phyloP scores from a whole-genome alignment of 1,140 invertebrate genomes.

The Geopemphigus sp. region DNA sequence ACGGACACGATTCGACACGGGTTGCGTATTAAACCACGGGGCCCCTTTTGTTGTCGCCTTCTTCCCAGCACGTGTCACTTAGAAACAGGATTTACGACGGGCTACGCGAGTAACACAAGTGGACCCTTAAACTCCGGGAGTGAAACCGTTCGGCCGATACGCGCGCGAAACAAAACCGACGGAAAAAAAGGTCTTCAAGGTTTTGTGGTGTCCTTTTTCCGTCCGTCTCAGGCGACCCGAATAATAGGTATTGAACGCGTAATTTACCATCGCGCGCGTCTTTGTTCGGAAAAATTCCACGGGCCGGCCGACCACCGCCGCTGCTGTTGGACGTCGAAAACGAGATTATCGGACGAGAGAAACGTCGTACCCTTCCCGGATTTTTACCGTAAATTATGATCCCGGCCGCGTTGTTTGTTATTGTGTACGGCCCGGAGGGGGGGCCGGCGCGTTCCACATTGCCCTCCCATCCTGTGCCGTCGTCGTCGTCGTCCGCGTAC shows the following conservation, averaged over 20 bases:
- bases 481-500: no score
- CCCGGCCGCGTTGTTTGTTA: no score
- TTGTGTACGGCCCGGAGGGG: no score
- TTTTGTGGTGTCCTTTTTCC: slow-evolving; percentile 12
- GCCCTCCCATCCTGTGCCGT: no score
- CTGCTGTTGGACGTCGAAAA: not conserved
- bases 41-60: no score
- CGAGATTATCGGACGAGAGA: no score
- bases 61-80: slow-evolving; percentile 20
- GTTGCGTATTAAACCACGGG: slow-evolving; percentile 8
- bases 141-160: slow-evolving; percentile 15
- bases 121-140: slow-evolving; percentile 31
- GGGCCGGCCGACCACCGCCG: no score
- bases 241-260: slow-evolving; percentile 9
- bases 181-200: slow-evolving; percentile 25
- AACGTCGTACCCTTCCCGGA: no score
- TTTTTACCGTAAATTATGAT: no score
- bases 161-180: not conserved
- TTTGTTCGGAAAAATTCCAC: slow-evolving; percentile 32
- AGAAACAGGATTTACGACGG: slow-evolving; percentile 21
- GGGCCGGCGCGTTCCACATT: no score
- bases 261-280: slow-evolving; percentile 5
- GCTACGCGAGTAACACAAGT: slow-evolving; percentile 31
- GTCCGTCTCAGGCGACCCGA: no score
- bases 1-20: slow-evolving; percentile 45